phyloP scores from a whole-genome alignment of 92 coral and sea anemone species.

The Siderastrea siderea region DNA sequence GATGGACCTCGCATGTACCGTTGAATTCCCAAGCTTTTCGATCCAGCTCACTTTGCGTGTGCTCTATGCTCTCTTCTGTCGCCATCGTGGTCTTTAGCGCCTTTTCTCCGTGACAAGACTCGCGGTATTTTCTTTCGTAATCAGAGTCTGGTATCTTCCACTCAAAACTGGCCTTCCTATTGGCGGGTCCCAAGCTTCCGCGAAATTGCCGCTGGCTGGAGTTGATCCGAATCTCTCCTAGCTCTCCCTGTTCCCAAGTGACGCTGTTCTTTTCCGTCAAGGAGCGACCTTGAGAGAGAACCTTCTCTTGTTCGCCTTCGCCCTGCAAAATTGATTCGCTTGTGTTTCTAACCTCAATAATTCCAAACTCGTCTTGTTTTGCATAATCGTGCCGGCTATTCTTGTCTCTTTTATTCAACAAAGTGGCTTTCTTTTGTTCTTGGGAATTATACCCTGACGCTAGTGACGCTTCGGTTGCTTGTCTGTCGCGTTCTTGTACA shows the following conservation, averaged over 20 bases:
- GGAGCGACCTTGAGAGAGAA: not conserved
- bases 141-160: constrained; percentile 44
- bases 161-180: constrained; percentile 46
- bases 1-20: constrained; percentile 11
- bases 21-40: not conserved
- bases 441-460: not conserved
- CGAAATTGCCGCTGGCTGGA: constrained; percentile 35
- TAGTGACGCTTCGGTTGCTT: not conserved
- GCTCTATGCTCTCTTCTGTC: not conserved
- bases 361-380: constrained; percentile 1
- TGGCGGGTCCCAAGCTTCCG: constrained; percentile 48
- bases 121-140: constrained; percentile 44
- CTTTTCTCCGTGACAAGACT: constrained; percentile 31
- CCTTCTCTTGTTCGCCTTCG: not conserved
- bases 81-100: constrained; percentile 11
- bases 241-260: not conserved
- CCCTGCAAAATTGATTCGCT: not conserved
- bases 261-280: not conserved
- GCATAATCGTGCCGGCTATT: not conserved
- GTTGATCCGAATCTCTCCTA: not conserved
- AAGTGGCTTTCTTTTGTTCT: constrained; percentile 9
- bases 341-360: not conserved
- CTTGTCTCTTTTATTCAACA: not conserved
- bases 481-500: not conserved
- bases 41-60: constrained; percentile 9